Evolutionary conservation across 1,140 invertebrate genomes (phyloP), one percentile per base, ranked within the genome.

Genomic region (Anoplophora glabripennis): DNA sequence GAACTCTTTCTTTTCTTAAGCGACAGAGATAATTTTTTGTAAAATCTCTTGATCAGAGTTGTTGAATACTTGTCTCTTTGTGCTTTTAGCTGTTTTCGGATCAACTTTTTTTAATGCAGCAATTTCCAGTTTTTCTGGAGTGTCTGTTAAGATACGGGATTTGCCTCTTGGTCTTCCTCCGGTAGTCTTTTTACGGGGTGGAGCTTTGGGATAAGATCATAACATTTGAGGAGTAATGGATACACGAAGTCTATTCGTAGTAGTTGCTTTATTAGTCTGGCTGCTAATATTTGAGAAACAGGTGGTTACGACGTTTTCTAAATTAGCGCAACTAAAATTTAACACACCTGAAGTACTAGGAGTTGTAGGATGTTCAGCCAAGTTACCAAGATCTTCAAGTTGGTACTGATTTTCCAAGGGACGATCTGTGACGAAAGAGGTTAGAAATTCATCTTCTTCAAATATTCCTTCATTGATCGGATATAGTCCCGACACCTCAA

Each of bases 41-140:
- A 17, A 17, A 7, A 17, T 34, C 5, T n/a, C 45, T 47, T 17
- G 5, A 10, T 18, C 11, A 11, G n/a, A 17, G 11, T 47, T 47
- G 10, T 34, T n/a, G n/a, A 21, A 47, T 47, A 17, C 11, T 17
- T 11, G n/a, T 47, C 28, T 47, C n/a, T 21, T 8, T 47, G 45
- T 12, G 17, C 33, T n/a, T 47, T 47, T 47, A n/a, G n/a, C n/a
- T n/a, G n/a, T n/a, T n/a, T n/a, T n/a, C n/a, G n/a, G n/a, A n/a
- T n/a, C n/a, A n/a, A n/a, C 45, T n/a, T 18, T 47, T 47, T 47
- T 47, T 11, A 51, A 34, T 12, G 21, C 4, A 11, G 34, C 46
- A 52, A 18, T 52, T 58, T 51, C 55, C 14, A 49, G 18, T 42
- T 58, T 58, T 42, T 58, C 56, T 52, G 56, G 18, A n/a, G 56